Evolutionary conservation across 2,888 invertebrate species (phyloP).

Genomic region (Meandrusa payeni): DNA sequence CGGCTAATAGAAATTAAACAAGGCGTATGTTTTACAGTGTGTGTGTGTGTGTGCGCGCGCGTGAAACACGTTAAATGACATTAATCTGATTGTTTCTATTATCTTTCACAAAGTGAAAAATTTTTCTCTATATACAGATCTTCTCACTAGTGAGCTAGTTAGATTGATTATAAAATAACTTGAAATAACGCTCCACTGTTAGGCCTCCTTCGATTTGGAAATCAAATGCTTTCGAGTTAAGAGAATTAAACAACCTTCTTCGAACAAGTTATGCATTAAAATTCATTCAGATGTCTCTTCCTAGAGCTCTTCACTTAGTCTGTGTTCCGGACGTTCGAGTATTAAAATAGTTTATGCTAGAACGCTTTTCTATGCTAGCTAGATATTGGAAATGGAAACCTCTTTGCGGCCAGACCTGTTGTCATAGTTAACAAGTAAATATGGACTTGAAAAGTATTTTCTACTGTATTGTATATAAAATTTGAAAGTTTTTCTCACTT

Average conservation of each 20-base stretch:
- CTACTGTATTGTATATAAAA: background rate
- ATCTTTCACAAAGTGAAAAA: no score
- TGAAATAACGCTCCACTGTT: no score
- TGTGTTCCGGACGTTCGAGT: slow-evolving; percentile 33
- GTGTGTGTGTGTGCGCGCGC: no score
- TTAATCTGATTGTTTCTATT: no score
- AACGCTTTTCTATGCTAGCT: slow-evolving; percentile 23
- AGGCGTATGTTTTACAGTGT: no score
- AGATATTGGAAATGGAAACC: slow-evolving; percentile 20
- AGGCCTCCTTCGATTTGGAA: slow-evolving; percentile 6
- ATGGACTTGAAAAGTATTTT: background rate
- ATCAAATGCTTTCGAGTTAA: slow-evolving; percentile 20
- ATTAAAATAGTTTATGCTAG: slow-evolving; percentile 28
- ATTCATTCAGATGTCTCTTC: slow-evolving; percentile 37
- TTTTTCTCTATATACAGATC: no score
- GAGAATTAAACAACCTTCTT: slow-evolving; percentile 33
- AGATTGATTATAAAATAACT: no score
- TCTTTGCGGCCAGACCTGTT: slow-evolving; percentile 9
- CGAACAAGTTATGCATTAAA: slow-evolving; percentile 41
- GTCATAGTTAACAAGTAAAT: background rate
- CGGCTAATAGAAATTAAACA: no score
- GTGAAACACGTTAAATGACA: no score
- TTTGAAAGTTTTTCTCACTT: no score
- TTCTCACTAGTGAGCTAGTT: no score
- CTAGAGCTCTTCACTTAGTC: slow-evolving; percentile 35